Base-by-base conservation (phyloP, 2,888 invertebrate genomes). In the Rhingia campestris region DNA sequence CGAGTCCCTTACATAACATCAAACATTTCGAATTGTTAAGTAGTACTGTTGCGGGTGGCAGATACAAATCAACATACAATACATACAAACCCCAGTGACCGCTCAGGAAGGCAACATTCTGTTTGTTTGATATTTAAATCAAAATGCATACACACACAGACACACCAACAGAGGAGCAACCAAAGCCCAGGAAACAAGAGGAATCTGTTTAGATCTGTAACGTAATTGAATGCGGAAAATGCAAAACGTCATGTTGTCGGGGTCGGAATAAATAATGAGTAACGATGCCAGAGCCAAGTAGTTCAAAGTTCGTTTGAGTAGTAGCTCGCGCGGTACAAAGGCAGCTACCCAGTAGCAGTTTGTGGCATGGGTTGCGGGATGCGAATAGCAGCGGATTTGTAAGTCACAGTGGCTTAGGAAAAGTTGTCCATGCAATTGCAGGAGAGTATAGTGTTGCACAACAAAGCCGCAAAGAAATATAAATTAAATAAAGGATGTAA, bases 141-240 rank as follows among this genome's bases (percentile, higher is more conserved):
- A 32, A 12, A 14, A 22, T 22, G 22, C 22, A 22, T 22, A 22
- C 22, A 22, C 33, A 41, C 49, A 22, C 22, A 22, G 33, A 41
- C 49, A 56, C 59, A 59, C 9, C 7, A 32, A 33, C 12, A 3
- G 49, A 1, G 14, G 32, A 7, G 45, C 22, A 12, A 41, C 22
- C 2, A 9, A 37, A n/a, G 41, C 33, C 9, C 33, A 54, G 9
- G 54, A 6, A 43, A 35, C 59, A n/a, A 33, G 47, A 9, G 56
- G 47, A 75, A 61, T 53, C 54, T 76, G 67, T 54, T 67, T 69
- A 76, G 67, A 76, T 76, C 75, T 76, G 67, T 69, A 76, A 67
- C 59, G 53, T 77, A 77, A 77, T 77, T 77, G 77, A 70, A 70
- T 70, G 70, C 70, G 70, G 77, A 43, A 77, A 77, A 77, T 77